phyloP scores from a whole-genome alignment of 2,113 vertebrate genomes.

The Craseonycteris thonglongyai region DNA sequence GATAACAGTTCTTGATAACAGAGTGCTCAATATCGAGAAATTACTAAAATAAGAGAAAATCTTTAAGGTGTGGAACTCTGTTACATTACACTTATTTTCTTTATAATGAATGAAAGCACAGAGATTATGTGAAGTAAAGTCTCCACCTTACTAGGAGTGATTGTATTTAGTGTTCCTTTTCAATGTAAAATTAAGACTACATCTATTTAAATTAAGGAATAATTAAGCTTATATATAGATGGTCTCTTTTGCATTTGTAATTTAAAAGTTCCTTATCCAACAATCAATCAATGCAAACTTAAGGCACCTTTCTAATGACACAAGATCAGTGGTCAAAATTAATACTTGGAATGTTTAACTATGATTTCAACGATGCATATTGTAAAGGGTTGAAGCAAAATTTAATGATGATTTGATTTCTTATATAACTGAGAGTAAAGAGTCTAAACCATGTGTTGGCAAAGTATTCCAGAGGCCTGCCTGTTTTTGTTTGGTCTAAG shows the following conservation, averaged over 20 bases:
- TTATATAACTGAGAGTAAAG: background rate
- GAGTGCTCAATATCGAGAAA: background rate
- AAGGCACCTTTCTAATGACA: background rate
- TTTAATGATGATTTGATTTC: background rate
- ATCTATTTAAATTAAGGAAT: background rate
- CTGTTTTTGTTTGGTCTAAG: background rate
- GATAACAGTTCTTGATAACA: background rate
- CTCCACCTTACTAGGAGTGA: background rate
- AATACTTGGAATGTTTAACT: background rate
- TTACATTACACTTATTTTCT: background rate
- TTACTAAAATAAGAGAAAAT: background rate
- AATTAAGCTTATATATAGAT: background rate
- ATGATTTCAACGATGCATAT: background rate
- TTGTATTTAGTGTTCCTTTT: background rate
- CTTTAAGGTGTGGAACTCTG: background rate
- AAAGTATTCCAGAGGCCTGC: background rate
- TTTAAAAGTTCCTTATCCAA: background rate
- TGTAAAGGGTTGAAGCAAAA: background rate
- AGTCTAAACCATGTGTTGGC: background rate
- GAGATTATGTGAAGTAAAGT: background rate
- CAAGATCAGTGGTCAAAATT: background rate
- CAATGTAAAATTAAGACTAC: background rate
- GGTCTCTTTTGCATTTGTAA: background rate
- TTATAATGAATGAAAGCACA: background rate
- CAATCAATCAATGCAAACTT: background rate